Evolutionary conservation across 2,797 vertebrate genomes (phyloP), one percentile per base, ranked within the genome.

Genomic region (Cyclura pinguis): DNA sequence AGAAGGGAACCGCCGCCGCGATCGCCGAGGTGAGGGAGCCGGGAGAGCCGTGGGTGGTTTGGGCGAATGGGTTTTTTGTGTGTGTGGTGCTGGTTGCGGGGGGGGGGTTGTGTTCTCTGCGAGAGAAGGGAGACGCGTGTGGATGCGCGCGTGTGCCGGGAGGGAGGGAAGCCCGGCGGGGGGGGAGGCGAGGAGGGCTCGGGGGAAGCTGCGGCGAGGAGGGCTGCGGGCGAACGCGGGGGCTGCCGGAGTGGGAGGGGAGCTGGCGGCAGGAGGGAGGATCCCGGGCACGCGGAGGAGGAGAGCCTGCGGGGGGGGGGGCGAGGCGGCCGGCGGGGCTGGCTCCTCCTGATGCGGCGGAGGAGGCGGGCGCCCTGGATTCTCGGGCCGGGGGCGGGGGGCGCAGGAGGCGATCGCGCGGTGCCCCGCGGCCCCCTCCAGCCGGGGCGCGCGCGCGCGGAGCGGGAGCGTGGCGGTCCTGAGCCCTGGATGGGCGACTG

Each of bases 21-120:
- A 57, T 77, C 86, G 82, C 93, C 91, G 94, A 95, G 94, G 94
- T 94, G 94, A 95, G 94, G 82, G 81, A 12, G 73, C 64, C 27
- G 35, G 20, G 59, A 29, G 13, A 14, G 20, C 14, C 38, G 57
- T 27, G 80, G 22, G 27, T 38, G 59, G 73, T 47, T 55, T 7
- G 24, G 7, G 32, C 4, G 42, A 4, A 4, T 47, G 42, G 0
- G 42, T 47, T 4, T 47, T 4, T 0, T 47, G 42, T 47, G 42
- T 4, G 42, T 4, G 42, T 4, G 42, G 42, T 4, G 42, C 42
- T 47, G 42, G 42, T 4, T 3, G 86, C n/a, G 8, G 6, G 2
- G 8, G 6, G 2, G 1, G 12, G 9, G 6, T 10, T 1, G 16
- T 27, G 12, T 52, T 1, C 14, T 35, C 59, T 14, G 78, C 7